These are phyloP conservation scores for Poeciliopsis occidentalis DNA, from an alignment of 2,113 vertebrate genomes.

Conservation along the genomic window DNA sequence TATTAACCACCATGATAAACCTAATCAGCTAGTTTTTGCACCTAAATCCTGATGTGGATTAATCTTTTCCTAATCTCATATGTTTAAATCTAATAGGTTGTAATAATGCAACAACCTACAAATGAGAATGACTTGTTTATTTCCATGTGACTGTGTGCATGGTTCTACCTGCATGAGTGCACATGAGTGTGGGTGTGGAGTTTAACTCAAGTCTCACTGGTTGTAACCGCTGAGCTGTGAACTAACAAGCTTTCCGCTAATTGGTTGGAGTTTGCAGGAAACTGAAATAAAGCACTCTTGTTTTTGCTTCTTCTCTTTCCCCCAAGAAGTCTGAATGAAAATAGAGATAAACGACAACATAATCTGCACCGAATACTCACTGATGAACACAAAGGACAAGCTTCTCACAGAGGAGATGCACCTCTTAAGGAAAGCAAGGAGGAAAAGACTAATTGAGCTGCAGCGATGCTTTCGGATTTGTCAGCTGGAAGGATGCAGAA, in stretches of 20 bases:
- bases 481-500: slow-evolving; percentile 18
- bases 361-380: background rate
- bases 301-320: slow-evolving; percentile 54
- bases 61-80: background rate
- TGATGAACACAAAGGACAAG: slow-evolving; percentile 9
- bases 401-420: slow-evolving; percentile 1
- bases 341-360: slow-evolving; percentile 16
- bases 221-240: slow-evolving; percentile 76
- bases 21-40: background rate
- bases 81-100: background rate
- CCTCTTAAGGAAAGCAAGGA: slow-evolving; percentile 2
- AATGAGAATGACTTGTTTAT: background rate
- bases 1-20: background rate
- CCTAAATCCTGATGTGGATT: background rate
- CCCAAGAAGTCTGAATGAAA: slow-evolving; percentile 62
- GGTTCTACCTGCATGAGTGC: background rate
- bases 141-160: background rate
- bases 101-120: background rate
- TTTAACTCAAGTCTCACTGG: slow-evolving; percentile 86
- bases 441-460: slow-evolving; percentile 18
- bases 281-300: slow-evolving; percentile 46
- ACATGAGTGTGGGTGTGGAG: slow-evolving; percentile 45
- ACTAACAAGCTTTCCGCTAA: slow-evolving; percentile 74
- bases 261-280: slow-evolving; percentile 77
- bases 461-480: slow-evolving; percentile 19